phyloP scores from a whole-genome alignment of 2,113 vertebrate genomes.

The Scophthalmus maximus region DNA sequence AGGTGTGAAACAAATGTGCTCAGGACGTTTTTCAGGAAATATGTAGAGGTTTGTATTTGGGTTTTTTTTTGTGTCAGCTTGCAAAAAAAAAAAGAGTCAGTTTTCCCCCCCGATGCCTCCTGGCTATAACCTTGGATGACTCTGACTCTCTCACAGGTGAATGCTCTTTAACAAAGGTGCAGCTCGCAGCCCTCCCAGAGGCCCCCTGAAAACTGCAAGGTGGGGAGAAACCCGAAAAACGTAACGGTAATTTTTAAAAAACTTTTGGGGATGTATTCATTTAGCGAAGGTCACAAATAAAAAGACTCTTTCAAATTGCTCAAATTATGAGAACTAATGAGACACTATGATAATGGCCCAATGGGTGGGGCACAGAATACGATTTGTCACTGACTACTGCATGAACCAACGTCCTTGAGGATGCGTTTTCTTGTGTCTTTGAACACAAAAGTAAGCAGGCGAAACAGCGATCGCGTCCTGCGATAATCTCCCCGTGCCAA shows the following conservation, averaged over 20 bases:
- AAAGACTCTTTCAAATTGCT: constrained; percentile 54
- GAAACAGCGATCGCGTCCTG: constrained; percentile 58
- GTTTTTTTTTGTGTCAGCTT: constrained; percentile 13
- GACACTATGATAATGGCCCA: constrained; percentile 18
- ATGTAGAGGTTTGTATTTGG: constrained; percentile 15
- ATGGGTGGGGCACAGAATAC: neutral
- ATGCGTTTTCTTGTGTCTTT: constrained; percentile 64
- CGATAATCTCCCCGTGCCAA: constrained; percentile 77
- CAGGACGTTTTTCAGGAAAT: constrained; percentile 18
- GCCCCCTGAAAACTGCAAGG: constrained; percentile 48
- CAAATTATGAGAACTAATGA: constrained; percentile 47
- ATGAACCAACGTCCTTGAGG: constrained; percentile 74
- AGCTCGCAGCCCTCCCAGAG: constrained; percentile 43
- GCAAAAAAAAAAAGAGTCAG: constrained; percentile 19
- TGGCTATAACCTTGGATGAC: constrained; percentile 55
- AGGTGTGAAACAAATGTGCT: neutral
- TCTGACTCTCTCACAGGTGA: constrained; percentile 72
- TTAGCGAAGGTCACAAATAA: constrained; percentile 47
- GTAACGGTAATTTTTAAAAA: too few species aligned
- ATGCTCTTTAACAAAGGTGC: constrained; percentile 68
- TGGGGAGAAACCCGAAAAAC: constrained; percentile 37
- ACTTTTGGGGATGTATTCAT: constrained; percentile 27
- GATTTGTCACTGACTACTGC: constrained; percentile 11
- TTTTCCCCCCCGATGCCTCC: constrained; percentile 18
- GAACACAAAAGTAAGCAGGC: constrained; percentile 71